Evolutionary conservation across 2,888 invertebrate species (phyloP).

Genomic region (Nymphalis c-album): DNA sequence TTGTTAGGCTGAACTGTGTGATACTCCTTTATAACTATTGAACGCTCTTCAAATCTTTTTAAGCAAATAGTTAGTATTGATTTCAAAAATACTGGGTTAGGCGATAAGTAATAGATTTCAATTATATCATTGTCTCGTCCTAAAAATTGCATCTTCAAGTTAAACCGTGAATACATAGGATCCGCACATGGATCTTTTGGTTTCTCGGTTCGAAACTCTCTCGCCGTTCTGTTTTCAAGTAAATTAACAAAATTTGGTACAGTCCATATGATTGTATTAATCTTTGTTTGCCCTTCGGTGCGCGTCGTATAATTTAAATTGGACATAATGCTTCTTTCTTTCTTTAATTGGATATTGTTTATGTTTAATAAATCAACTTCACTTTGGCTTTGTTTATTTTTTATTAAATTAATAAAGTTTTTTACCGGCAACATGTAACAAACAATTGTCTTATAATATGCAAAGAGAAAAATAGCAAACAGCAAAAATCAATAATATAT

Average conservation of each 20-base stretch:
- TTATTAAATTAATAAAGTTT: too few relatives aligned
- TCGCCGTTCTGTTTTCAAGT: constrained; percentile 60
- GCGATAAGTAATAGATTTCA: constrained; percentile 69
- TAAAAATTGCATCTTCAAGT: constrained; percentile 71
- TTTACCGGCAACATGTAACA: too few relatives aligned
- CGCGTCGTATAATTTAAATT: constrained; percentile 63
- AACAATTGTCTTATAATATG: too few relatives aligned
- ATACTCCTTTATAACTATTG: constrained; percentile 69
- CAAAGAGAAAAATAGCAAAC: too few relatives aligned
- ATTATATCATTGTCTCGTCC: constrained; percentile 70
- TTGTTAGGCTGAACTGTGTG: constrained; percentile 71
- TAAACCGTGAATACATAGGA: constrained; percentile 55
- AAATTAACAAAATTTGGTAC: constrained; percentile 64
- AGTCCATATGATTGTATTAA: constrained; percentile 71
- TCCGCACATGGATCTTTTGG: constrained; percentile 51
- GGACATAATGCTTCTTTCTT: constrained; percentile 47
- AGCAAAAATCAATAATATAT: too few relatives aligned
- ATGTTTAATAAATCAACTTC: not conserved
- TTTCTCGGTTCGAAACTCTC: constrained; percentile 67
- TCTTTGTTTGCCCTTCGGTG: constrained; percentile 69
- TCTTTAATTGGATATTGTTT: not conserved
- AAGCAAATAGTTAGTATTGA: constrained; percentile 67
- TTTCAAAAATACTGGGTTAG: constrained; percentile 66
- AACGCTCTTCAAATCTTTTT: constrained; percentile 70
- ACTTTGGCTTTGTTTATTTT: too few relatives aligned